A percentile compares a stretch with the other conserved stretches of the same genome.
Conservation (phyloP, 2,113 vertebrate species). For the Gallinago paraguaiae region DNA sequence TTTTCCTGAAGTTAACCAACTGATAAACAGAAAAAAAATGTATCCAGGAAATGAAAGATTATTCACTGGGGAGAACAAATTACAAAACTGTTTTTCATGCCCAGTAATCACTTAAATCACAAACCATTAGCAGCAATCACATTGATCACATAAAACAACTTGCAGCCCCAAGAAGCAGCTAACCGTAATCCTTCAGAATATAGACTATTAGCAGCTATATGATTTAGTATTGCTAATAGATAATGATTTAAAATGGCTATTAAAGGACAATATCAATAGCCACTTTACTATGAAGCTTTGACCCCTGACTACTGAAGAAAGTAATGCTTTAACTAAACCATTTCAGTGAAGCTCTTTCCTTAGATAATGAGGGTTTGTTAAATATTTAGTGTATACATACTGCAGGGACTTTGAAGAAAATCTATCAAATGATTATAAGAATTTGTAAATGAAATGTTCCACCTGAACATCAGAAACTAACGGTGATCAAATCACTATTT, state of each 20-base stretch:
- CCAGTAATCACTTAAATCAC: constrained; percentile 45
- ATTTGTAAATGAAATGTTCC: neutral
- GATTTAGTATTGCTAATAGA: neutral
- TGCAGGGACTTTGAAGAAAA: neutral
- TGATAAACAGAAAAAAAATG: constrained; percentile 39
- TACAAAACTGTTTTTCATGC: neutral
- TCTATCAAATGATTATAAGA: neutral
- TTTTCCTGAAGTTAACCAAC: constrained; percentile 23
- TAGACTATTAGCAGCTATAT: neutral
- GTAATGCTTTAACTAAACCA: neutral
- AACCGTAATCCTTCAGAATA: neutral
- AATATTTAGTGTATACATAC: neutral
- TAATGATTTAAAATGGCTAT: neutral
- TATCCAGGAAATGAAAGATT: constrained; percentile 52
- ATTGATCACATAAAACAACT: constrained; percentile 27
- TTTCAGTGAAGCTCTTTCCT: neutral
- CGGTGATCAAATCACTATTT: neutral
- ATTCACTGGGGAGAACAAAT: constrained; percentile 1
- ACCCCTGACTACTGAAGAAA: neutral
- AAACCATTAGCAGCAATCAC: constrained; percentile 41
- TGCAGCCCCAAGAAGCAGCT: neutral
- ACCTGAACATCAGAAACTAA: neutral
- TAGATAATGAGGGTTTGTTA: neutral
- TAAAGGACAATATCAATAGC: neutral
- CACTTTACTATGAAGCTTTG: neutral